Percentiles rank a stretch among this genome's conserved stretches.
Evolutionary conservation across 1,140 invertebrate genomes (phyloP).

Genomic region (Adoxophyes honmai): DNA sequence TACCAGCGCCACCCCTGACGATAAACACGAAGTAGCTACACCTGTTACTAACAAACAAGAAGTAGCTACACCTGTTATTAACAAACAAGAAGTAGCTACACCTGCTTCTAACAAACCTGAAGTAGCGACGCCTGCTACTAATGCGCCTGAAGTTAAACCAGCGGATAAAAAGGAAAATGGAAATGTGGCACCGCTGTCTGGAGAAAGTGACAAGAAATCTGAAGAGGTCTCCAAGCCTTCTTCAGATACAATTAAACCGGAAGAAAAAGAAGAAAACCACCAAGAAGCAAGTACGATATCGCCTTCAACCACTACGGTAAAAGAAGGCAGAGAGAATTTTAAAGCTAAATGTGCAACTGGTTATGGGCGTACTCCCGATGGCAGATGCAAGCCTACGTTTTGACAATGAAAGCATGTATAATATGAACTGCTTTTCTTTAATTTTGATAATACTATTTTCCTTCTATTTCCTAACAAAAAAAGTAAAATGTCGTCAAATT

Average conservation of each 20-base stretch:
- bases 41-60: too few species aligned
- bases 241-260: not conserved
- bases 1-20: not conserved
- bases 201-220: not conserved
- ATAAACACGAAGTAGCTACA: too few species aligned
- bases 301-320: slow-evolving; percentile 14
- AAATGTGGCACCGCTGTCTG: not conserved
- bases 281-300: slow-evolving; percentile 8
- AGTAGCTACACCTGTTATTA: too few species aligned
- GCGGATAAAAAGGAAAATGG: not conserved
- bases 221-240: slow-evolving; percentile 17
- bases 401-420: too few species aligned
- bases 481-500: too few species aligned
- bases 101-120: too few species aligned
- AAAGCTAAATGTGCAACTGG: slow-evolving; percentile 40
- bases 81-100: too few species aligned
- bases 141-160: not conserved
- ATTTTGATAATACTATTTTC: too few species aligned
- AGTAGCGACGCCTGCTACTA: not conserved
- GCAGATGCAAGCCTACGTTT: slow-evolving; percentile 43
- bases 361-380: slow-evolving; percentile 40
- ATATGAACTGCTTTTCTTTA: too few species aligned
- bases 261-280: not conserved
- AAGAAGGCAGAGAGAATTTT: slow-evolving; percentile 47
- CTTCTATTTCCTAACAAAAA: too few species aligned